These are phyloP conservation scores for Plectrocnemia conspersa DNA, from an alignment of 1,140 invertebrate genomes.

Conservation along the genomic window DNA sequence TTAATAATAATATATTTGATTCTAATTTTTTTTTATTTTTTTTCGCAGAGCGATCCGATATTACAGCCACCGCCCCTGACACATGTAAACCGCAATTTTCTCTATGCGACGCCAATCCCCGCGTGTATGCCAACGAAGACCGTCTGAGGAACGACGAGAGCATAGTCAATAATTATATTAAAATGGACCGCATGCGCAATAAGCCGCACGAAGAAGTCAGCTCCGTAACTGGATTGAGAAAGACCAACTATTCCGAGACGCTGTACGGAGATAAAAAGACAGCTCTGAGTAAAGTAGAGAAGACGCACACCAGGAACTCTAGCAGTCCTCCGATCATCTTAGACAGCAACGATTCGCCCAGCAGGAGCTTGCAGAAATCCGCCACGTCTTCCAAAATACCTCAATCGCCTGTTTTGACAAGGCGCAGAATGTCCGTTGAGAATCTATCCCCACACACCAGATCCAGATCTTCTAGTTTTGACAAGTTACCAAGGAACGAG, in stretches of 20 bases:
- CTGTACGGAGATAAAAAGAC: conserved; percentile 53
- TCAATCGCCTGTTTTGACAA: conserved; percentile 44
- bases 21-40: conserved; percentile 6
- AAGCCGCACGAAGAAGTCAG: conserved; percentile 61
- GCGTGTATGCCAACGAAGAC: conserved; percentile 27
- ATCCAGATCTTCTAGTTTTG: conserved; percentile 44
- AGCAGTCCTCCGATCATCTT: conserved; percentile 51
- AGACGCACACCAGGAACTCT: conserved; percentile 43
- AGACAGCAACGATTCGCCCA: conserved; percentile 54
- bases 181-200: conserved; percentile 46
- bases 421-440: conserved; percentile 30
- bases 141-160: conserved; percentile 18
- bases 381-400: conserved; percentile 43
- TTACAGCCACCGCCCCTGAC: conserved; percentile 13
- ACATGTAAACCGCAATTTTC: conserved; percentile 18
- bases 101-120: conserved; percentile 20
- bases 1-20: too few species aligned
- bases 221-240: conserved; percentile 61
- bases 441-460: conserved; percentile 41
- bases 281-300: conserved; percentile 40
- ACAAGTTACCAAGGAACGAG: conserved; percentile 23
- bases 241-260: conserved; percentile 57
- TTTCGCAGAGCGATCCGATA: conserved; percentile 30
- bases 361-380: conserved; percentile 43
- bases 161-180: conserved; percentile 24